Evolutionary conservation across 2,888 invertebrate genomes (phyloP), one percentile per base, ranked within the genome.

Genomic region (Drosophila testacea): DNA sequence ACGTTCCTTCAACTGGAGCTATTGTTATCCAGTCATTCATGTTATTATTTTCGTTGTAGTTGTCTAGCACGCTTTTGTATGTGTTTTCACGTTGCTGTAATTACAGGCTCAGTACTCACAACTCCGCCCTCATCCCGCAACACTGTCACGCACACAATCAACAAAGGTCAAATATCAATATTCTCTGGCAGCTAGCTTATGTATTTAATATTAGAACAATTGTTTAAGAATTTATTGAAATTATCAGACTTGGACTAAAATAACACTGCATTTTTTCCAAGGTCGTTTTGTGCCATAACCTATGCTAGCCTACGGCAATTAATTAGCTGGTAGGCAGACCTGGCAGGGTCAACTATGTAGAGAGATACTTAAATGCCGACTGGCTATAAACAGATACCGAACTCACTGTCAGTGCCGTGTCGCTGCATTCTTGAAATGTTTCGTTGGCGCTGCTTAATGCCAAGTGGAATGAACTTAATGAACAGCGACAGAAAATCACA

Each of bases 381-480:
- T 62, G 22, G 69, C 88, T 88, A 86, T 81, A 85, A 83, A 83
- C 86, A 83, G 83, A 75, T 80, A 67, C 16, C 16, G 55, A 60
- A 60, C 77, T 80, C 83, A 83, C 85, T 83, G 83, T 81, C 83
- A 83, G 80, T 85, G 82, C 76, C 85, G 77, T 44, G 70, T 60
- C 62, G 81, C 79, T 69, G 79, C 83, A 88, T 88, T 81, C 81
- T 85, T 83, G 66, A 72, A 70, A 79, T 88, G 69, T 67, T 85
- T 81, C 50, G 57, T 59, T 75, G 71, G 56, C 69, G 65, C 69
- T 68, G 70, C 72, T 83, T 83, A 87, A 87, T 83, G 85, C 83
- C 85, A 88, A 88, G 85, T 81, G 85, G 88, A 86, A 86, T 86
- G 85, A 86, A 86, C 85, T 87, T 86, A 85, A 80, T 77, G 82